Evolutionary conservation across 92 coral and sea anemone genomes (phyloP), one percentile per base, ranked within the genome.

Genomic region (Epizoanthus scotinus): DNA sequence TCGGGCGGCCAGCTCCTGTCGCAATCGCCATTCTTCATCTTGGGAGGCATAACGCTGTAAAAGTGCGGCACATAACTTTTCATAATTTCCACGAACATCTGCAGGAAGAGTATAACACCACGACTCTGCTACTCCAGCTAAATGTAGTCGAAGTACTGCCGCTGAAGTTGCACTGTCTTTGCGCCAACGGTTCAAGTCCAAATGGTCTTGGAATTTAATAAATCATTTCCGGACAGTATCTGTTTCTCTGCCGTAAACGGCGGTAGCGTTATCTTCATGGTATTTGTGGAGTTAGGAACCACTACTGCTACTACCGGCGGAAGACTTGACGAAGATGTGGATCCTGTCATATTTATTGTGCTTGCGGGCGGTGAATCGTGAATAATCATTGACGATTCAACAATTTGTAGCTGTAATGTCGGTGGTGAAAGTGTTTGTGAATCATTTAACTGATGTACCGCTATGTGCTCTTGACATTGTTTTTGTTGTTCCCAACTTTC

Each of bases 1-100:
- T 31, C 71, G 71, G 22, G 40, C 22, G 14, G 50, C 36, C 2
- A 66, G 71, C 31, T 66, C 71, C 17, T 66, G 50, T 36, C 71
- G 13, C 52, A 66, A 31, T 2, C 71, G 71, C 71, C 71, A 34
- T 66, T 66, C 71, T 44, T 66, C 71, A 31, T 66, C 71, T n/a
- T 66, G 36, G 7, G 71, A 66, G 6, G 54, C 71, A 36, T 66
- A 66, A 2, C 71, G 50, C 71, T 66, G 50, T 1, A 66, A 8
- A 2, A 66, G 52, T 20, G 50, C 71, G 19, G 71, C 53, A 66
- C 71, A 66, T 66, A 66, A 22, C 40, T 66, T 66, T 6, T 66
- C 71, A 66, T 29, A 66, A 17, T 66, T 21, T 13, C 22, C 40
- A 31, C 71, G 36, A 10, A 66, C 20, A 9, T 66, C 71, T 1